A percentile compares a stretch with the other conserved stretches of the same genome.
Evolutionary conservation across 2,113 vertebrate species (phyloP).

Genomic region (Melanerpes formicivorus): DNA sequence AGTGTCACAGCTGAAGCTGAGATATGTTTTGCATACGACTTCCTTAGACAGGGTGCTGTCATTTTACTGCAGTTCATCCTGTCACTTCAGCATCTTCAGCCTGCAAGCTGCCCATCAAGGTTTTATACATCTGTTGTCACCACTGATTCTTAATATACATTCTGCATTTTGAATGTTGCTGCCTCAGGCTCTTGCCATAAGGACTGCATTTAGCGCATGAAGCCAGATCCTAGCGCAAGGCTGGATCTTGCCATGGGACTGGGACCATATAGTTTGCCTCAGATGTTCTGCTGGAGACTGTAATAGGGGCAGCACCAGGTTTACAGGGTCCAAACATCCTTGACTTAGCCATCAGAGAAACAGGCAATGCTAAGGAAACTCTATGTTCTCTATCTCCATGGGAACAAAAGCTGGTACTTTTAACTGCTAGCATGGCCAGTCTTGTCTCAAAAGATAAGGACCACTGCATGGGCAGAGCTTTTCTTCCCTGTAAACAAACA

Average conservation of each 20-base stretch:
- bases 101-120: neutral
- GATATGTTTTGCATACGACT: neutral
- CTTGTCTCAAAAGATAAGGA: slow-evolving; percentile 45
- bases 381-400: slow-evolving; percentile 52
- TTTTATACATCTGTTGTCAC: neutral
- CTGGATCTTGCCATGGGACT: neutral
- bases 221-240: neutral
- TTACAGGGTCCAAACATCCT: neutral
- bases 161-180: neutral
- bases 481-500: slow-evolving; percentile 36
- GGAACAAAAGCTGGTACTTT: slow-evolving; percentile 54
- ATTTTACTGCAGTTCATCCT: neutral
- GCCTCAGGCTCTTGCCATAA: neutral
- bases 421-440: slow-evolving; percentile 16
- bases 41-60: neutral
- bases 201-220: neutral
- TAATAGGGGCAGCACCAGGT: neutral
- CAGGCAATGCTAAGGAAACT: neutral
- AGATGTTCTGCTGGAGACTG: neutral
- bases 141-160: neutral
- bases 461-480: slow-evolving; percentile 1
- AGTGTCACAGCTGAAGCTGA: neutral
- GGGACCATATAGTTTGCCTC: neutral
- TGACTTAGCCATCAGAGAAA: neutral
- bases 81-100: neutral